Base-by-base conservation (phyloP, 2,113 vertebrate species). In the Laterallus jamaicensis region DNA sequence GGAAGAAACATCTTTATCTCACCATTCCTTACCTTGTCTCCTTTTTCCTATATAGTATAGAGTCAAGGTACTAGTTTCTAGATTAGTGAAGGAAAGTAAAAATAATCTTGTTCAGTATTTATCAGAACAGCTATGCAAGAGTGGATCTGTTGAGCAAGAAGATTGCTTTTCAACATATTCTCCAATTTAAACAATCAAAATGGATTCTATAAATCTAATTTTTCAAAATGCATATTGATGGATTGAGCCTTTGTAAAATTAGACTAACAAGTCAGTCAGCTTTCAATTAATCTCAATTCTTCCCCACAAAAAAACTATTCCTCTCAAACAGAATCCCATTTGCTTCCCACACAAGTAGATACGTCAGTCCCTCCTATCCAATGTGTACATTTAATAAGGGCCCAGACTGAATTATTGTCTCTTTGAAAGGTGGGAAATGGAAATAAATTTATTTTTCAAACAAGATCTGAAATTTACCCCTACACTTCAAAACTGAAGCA, bases 351-450 rank as follows among this genome's bases (percentile, higher is more conserved):
- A 1, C n/a, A 94, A 55, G 32, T 31, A 47, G 2, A 1, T 70
- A 52, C 0, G 0, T 55, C 84, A 82, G 29, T 85, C 1, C 1
- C 18, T 88, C 76, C 20, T 16, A 70, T 22, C 15, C 24, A 39
- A 3, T 28, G 13, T 32, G n/a, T 21, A 35, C 19, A 16, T 0
- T 1, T 66, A 88, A 59, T 70, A 11, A 24, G 16, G 32, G 9
- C 8, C 14, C 50, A 85, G 82, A 50, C 13, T 69, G 37, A 86
- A 50, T 82, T 79, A 69, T 15, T 63, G 10, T 14, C n/a, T 68
- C 28, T 79, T 81, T 8, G 11, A 5, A 28, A 76, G 7, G 12
- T 66, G 22, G 5, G 3, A 68, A 69, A 37, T 32, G 4, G 22
- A 90, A 68, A 87, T 15, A 79, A 63, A 68, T 10, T 31, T 56